phyloP scores from a whole-genome alignment of 2,113 vertebrate genomes.

The Elephantulus edwardii region DNA sequence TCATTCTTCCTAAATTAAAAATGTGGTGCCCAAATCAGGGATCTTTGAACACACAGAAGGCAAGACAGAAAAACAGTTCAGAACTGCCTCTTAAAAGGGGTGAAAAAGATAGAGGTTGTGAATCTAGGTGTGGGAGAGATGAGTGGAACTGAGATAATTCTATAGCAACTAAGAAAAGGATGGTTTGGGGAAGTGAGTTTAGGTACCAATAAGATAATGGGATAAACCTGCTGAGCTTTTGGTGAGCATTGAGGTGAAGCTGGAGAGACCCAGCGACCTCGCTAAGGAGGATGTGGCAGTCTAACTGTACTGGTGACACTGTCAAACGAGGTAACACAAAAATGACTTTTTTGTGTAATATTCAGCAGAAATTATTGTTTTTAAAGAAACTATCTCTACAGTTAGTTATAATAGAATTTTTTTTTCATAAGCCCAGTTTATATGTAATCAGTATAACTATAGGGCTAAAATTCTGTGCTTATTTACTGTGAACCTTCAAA shows the following conservation, averaged over 20 bases:
- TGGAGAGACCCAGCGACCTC: background rate
- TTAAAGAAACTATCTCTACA: no score
- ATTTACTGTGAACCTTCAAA: no score
- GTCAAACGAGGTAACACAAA: no score
- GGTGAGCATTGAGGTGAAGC: background rate
- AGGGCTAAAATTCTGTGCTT: no score
- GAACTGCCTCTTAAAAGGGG: background rate
- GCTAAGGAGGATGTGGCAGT: background rate
- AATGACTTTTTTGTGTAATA: background rate
- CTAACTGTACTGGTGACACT: background rate
- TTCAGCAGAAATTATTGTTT: background rate
- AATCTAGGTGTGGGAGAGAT: background rate
- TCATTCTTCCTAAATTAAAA: conserved; percentile 29
- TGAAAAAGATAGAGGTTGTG: background rate
- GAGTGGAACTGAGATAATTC: background rate
- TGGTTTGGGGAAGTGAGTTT: background rate
- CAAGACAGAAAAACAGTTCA: background rate
- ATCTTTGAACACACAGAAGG: background rate
- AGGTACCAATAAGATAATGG: background rate
- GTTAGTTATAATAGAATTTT: no score
- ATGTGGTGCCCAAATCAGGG: background rate
- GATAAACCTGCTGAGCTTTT: background rate
- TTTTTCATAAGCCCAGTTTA: no score
- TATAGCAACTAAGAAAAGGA: background rate
- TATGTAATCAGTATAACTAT: no score